Evolutionary conservation across 2,888 invertebrate species (phyloP), one percentile per base, ranked within the genome.

Genomic region (Phortica okadai): DNA sequence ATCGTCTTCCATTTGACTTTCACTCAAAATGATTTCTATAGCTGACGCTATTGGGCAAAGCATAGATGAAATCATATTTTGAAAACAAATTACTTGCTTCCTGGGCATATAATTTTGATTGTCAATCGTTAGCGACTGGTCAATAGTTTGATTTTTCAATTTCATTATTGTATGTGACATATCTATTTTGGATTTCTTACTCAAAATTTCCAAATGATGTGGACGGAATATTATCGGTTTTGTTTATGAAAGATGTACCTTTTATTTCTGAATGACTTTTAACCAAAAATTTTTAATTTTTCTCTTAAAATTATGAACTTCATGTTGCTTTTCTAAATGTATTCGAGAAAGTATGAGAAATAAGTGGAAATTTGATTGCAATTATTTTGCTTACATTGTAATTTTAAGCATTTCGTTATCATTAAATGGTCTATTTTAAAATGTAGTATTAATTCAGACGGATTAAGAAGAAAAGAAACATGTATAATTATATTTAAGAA

Each of bases 181-280:
- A 73, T 73, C 62, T 74, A 58, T 56, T 74, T 75, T 78, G 75
- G 59, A 6, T 67, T 62, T 67, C 74, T 74, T 62, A 25, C 16
- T 54, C 76, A 54, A 70, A 74, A 76, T 54, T 64, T 21, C 25
- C 11, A 50, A 11, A 50, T 50, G 50, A 50, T 50, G 50, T 50
- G 7, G 50, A 11, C 11, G 50, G 50, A 10, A 11, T 10, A 50
- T 7, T 50, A 10, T 50, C 8, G 50, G 7, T 50, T 50, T 50
- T 7, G 50, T 7, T 50, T 50, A 10, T 50, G 0, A 7, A 50
- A 50, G 11, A 50, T 10, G 7, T 10, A 10, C 11, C 50, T 50
- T 11, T 50, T 1, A 10, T 50, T 10, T 50, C 50, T 10, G 50
- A 50, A 50, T 10, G 50, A 50, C 11, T 50, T 50, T 50, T 11